Percentiles rank a stretch among this genome's conserved stretches.
Conservation (phyloP, 2,113 vertebrate genomes). For the Setophaga petechia region DNA sequence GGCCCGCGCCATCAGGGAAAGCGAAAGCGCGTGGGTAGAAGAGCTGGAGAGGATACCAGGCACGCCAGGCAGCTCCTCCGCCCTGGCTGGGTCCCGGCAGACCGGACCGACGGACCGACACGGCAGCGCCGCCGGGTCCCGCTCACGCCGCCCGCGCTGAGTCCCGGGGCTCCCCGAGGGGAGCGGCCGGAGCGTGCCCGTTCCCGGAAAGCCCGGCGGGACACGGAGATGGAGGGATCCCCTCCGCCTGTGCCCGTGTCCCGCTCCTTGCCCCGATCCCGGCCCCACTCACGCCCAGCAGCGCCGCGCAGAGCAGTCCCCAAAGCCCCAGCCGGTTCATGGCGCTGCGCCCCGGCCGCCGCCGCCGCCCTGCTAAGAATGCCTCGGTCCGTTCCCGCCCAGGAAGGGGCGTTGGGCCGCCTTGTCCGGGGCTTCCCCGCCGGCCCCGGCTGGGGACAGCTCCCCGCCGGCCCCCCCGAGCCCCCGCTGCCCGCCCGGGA, state of each 20-base stretch:
- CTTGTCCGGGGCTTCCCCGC: constrained; percentile 13
- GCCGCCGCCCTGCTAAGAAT: neutral
- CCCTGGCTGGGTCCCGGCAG: neutral
- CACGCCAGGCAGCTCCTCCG: neutral
- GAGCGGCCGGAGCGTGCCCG: neutral
- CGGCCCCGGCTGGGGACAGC: neutral
- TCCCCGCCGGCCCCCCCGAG: too few relatives aligned
- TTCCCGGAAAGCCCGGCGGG: neutral
- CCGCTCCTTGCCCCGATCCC: neutral
- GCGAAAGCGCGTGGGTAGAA: neutral
- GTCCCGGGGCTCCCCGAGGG: neutral
- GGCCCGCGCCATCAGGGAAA: neutral
- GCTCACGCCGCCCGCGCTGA: neutral
- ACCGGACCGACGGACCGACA: neutral
- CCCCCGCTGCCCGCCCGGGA: neutral
- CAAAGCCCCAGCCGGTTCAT: neutral
- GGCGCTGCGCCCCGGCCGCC: neutral
- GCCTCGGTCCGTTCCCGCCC: constrained; percentile 16
- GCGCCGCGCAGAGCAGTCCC: neutral
- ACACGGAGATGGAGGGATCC: neutral
- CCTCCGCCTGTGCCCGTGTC: neutral
- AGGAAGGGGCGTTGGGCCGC: constrained; percentile 33
- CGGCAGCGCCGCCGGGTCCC: too few relatives aligned
- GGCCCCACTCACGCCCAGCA: constrained; percentile 20
- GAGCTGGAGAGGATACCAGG: too few relatives aligned